Percentiles rank a stretch among this genome's conserved stretches.
Evolutionary conservation across 64 coral and sea anemone species (phyloP).

Genomic region (Catalaphyllia jardinei): DNA sequence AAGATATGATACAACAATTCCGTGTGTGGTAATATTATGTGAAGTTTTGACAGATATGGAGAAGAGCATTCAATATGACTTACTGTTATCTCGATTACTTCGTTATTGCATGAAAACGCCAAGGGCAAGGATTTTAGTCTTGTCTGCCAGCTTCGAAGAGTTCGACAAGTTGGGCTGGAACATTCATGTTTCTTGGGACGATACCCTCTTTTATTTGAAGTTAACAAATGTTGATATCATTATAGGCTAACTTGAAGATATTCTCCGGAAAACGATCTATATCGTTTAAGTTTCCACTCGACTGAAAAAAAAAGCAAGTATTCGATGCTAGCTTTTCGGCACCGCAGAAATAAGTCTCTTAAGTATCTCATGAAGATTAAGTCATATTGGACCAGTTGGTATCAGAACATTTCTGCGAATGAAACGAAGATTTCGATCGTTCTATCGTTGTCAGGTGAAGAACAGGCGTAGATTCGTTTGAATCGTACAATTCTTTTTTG

Average conservation of each 20-base stretch:
- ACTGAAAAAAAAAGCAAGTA: constrained; percentile 19
- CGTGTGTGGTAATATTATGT: neutral
- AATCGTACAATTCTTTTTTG: neutral
- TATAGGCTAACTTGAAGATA: neutral
- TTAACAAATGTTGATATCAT: neutral
- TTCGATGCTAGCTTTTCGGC: constrained; percentile 28
- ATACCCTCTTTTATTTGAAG: neutral
- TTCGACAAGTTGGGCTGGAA: neutral
- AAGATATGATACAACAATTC: constrained; percentile 26
- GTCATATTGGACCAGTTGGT: constrained; percentile 47
- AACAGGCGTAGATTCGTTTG: neutral
- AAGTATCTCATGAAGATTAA: constrained; percentile 8
- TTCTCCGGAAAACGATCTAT: constrained; percentile 32
- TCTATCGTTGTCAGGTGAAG: neutral
- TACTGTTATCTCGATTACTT: neutral
- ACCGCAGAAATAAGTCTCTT: constrained; percentile 41
- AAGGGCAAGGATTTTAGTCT: neutral
- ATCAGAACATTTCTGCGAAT: neutral
- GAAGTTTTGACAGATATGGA: neutral
- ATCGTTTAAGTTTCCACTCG: neutral
- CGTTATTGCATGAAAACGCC: neutral
- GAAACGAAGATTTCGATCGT: neutral
- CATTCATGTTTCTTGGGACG: neutral
- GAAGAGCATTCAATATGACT: constrained; percentile 4
- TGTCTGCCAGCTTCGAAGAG: neutral